Conservation (phyloP, 2,797 vertebrate species). For the Lepilemur septentrionalis region DNA sequence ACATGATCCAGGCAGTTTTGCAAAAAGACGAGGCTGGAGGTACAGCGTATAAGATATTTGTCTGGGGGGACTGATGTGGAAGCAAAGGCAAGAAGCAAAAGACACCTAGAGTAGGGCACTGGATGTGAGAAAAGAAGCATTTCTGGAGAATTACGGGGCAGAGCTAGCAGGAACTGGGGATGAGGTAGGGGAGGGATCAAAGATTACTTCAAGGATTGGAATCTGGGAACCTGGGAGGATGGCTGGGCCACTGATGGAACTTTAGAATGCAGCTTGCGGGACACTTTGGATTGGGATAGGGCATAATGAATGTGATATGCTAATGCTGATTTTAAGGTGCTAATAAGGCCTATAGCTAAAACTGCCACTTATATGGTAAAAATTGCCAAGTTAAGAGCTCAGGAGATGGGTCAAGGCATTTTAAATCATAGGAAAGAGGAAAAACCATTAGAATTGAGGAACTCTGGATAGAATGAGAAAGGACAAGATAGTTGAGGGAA, state of each 20-base stretch:
- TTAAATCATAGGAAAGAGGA: neutral
- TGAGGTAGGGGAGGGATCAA: neutral
- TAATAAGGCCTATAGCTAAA: neutral
- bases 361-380: neutral
- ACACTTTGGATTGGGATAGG: neutral
- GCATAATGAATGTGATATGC: neutral
- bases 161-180: neutral
- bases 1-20: neutral
- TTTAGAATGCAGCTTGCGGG: neutral
- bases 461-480: neutral
- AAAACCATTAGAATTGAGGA: neutral
- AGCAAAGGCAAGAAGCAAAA: neutral
- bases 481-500: neutral
- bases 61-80: neutral
- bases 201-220: neutral
- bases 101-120: rapidly evolving
- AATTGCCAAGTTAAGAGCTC: neutral
- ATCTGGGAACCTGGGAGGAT: neutral
- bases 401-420: neutral
- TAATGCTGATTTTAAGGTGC: neutral
- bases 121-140: neutral
- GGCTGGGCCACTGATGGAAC: neutral
- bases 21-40: neutral
- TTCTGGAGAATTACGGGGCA: neutral
- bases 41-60: neutral